These are phyloP conservation scores for Eupelmus urozonus DNA, from an alignment of 2,888 invertebrate genomes.

Conservation along the genomic window DNA sequence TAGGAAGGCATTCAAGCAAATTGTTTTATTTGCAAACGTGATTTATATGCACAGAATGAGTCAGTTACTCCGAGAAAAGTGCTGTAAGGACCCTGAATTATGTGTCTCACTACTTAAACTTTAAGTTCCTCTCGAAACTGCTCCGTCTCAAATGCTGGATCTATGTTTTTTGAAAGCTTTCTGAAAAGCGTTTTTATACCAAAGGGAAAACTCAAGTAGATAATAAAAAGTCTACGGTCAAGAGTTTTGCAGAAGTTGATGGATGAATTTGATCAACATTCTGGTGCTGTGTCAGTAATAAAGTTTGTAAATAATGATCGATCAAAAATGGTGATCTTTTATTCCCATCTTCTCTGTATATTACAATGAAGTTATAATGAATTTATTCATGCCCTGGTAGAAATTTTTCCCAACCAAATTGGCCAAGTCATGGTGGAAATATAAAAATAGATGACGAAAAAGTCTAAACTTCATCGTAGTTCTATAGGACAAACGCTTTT, in stretches of 20 bases:
- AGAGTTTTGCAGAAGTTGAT: slow-evolving; percentile 92
- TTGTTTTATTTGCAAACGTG: slow-evolving; percentile 80
- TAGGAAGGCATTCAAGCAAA: neutral
- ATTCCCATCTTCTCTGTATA: no score
- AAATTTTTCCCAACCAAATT: no score
- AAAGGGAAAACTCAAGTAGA: slow-evolving; percentile 62
- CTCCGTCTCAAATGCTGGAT: slow-evolving; percentile 86
- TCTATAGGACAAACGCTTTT: no score
- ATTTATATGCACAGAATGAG: slow-evolving; percentile 90
- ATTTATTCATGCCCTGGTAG: no score
- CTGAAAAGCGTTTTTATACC: slow-evolving; percentile 75
- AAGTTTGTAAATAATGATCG: slow-evolving; percentile 92
- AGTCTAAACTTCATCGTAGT: no score
- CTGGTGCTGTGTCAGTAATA: slow-evolving; percentile 85
- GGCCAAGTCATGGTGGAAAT: no score
- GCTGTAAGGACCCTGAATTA: slow-evolving; percentile 79
- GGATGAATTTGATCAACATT: slow-evolving; percentile 93
- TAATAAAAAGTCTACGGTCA: slow-evolving; percentile 80
- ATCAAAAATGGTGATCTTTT: no score
- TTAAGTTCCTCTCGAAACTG: slow-evolving; percentile 84
- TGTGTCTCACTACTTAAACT: slow-evolving; percentile 85
- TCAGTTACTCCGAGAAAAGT: slow-evolving; percentile 86
- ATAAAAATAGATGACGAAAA: no score
- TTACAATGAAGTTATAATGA: no score
- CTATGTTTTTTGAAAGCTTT: slow-evolving; percentile 68